Evolutionary conservation across 2,797 vertebrate species (phyloP).

Genomic region (Buphagus erythrorhynchus): DNA sequence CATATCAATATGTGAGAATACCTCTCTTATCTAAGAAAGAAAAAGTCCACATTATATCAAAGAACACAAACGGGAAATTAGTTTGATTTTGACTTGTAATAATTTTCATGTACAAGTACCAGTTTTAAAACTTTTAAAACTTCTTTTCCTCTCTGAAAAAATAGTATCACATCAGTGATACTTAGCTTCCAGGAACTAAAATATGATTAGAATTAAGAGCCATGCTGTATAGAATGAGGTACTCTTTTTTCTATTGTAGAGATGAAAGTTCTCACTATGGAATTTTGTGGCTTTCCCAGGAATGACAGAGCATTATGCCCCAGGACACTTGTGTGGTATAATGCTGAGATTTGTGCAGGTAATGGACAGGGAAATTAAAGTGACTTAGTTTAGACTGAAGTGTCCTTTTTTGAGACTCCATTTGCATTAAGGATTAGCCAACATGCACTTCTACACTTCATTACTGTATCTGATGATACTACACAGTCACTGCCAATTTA

Average conservation of each 20-base stretch:
- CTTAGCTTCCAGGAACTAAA: not conserved
- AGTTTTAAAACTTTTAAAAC: not conserved
- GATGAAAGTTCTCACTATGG: not conserved
- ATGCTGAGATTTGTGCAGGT: not conserved
- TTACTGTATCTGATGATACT: not conserved
- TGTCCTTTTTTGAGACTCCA: not conserved
- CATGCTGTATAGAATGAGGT: not conserved
- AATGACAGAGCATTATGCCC: not conserved
- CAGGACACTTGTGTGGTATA: not conserved
- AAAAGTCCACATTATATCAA: not conserved
- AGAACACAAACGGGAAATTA: not conserved
- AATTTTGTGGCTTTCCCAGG: not conserved
- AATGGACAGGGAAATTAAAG: not conserved
- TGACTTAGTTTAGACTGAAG: not conserved
- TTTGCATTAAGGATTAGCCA: not conserved
- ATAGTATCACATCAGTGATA: not conserved
- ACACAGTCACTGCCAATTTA: not conserved
- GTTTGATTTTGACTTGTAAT: not conserved
- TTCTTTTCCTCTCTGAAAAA: not conserved
- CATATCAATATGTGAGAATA: slow-evolving; percentile 90
- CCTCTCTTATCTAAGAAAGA: slow-evolving; percentile 85
- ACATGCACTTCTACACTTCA: not conserved
- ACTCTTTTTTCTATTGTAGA: not conserved
- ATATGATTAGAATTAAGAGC: not conserved
- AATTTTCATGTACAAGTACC: not conserved